Conservation (phyloP, 1,140 invertebrate genomes). For the Drosophila pseudoobscura region DNA sequence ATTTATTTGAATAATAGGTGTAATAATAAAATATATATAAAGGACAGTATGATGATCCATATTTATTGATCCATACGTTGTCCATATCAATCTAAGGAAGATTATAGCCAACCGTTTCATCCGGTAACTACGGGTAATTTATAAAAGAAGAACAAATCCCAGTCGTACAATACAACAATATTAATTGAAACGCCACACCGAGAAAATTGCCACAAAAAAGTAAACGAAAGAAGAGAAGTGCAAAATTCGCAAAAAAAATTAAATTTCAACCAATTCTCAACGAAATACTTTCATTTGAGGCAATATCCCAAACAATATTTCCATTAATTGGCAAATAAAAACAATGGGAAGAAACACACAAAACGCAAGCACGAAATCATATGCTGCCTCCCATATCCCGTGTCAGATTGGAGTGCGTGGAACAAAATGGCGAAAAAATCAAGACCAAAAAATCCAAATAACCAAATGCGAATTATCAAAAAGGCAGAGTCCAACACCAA, state of each 20-base stretch:
- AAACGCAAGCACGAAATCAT: slow-evolving; percentile 15
- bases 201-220: slow-evolving; percentile 13
- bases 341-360: slow-evolving; percentile 24
- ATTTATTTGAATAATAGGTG: too few relatives aligned
- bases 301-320: slow-evolving; percentile 62
- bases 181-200: slow-evolving; percentile 45
- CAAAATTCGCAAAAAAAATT: slow-evolving; percentile 51
- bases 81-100: too few relatives aligned
- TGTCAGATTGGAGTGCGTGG: slow-evolving; percentile 38
- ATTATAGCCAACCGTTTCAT: too few relatives aligned
- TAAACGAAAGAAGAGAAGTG: too few relatives aligned
- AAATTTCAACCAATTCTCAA: slow-evolving; percentile 29
- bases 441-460: slow-evolving; percentile 10
- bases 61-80: too few relatives aligned
- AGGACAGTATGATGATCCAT: too few relatives aligned
- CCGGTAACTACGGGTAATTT: too few relatives aligned
- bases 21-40: too few relatives aligned
- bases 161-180: slow-evolving; percentile 12
- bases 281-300: slow-evolving; percentile 52
- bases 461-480: slow-evolving; percentile 57
- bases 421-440: slow-evolving; percentile 1
- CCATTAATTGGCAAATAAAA: slow-evolving; percentile 71
- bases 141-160: too few relatives aligned
- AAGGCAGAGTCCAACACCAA: slow-evolving; percentile 34
- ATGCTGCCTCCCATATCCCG: slow-evolving; percentile 5